phyloP scores from a whole-genome alignment of 1,140 invertebrate genomes.

The Bombus cullumanus region DNA sequence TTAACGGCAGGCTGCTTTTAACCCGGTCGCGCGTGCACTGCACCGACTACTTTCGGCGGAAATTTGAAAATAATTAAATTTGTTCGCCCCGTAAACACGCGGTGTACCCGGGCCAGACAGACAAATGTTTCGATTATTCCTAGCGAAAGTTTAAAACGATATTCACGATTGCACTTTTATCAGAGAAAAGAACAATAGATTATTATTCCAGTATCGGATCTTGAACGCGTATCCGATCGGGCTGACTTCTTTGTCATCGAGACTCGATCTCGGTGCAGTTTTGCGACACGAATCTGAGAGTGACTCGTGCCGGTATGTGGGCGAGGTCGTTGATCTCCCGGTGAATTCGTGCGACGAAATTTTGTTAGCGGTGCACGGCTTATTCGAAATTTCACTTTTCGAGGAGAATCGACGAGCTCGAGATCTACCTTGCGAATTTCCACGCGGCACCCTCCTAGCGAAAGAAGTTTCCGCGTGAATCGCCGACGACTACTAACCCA shows the following conservation, averaged over 20 bases:
- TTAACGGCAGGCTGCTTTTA: conserved; percentile 40
- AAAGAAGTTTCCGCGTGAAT: conserved; percentile 77
- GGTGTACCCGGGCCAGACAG: not conserved
- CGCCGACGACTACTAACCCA: conserved; percentile 83
- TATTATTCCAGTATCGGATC: not conserved
- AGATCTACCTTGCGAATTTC: conserved; percentile 74
- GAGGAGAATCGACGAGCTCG: conserved; percentile 47
- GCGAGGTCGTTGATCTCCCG: conserved; percentile 51
- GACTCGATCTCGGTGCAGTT: not conserved
- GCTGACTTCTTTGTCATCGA: not conserved
- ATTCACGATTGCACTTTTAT: not conserved
- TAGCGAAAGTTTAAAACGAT: not conserved
- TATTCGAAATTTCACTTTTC: conserved; percentile 77
- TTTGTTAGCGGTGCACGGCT: conserved; percentile 37
- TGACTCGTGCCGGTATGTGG: conserved; percentile 43
- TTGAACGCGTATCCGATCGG: too few relatives aligned
- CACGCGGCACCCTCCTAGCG: conserved; percentile 69
- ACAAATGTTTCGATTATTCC: conserved; percentile 1
- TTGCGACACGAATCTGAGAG: not conserved
- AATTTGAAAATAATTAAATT: conserved; percentile 50
- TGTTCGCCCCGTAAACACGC: not conserved
- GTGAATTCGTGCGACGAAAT: conserved; percentile 54
- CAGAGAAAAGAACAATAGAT: not conserved
- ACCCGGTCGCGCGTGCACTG: not conserved
- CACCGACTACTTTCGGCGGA: conserved; percentile 6